Evolutionary conservation across 2,888 invertebrate genomes (phyloP), one percentile per base, ranked within the genome.

Genomic region (Torymus auratus): DNA sequence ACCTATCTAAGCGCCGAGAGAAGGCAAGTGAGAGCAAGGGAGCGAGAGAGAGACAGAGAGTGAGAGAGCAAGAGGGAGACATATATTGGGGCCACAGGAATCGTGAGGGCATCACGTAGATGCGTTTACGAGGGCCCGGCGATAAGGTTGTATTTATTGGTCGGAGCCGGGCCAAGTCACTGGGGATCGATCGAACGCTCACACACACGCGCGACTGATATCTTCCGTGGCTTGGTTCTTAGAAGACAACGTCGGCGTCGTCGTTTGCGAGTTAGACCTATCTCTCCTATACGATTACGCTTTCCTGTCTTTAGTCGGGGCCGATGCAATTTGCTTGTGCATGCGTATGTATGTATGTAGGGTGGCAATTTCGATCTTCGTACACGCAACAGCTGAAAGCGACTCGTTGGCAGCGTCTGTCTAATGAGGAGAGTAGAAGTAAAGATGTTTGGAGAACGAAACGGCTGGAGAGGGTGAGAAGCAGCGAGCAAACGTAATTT

Each of bases 101-200:
- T 20, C 50, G 64, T 20, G 65, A 13, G 28, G 41, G 23, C 52
- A 72, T 78, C 81, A 70, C 70, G 64, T 74, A 72, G 79, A 81
- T 83, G 78, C 83, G 65, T 83, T 83, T 83, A 81, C 78, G 76
- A 78, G 72, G n/a, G 28, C 11, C 17, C 71, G 41, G 41, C 75
- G 81, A 83, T 81, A 83, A 83, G 77, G 61, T 76, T 69, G 78
- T 77, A 76, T 82, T 81, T 83, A 80, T 82, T 83, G 78, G 68
- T 13, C 17, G 68, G 55, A 58, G 53, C 78, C 17, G 17, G 61
- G 80, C 65, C 70, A 68, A 83, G 72, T 72, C 82, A 78, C 79
- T 17, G 20, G 77, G 81, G 81, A 82, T 82, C 79, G 75, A 82
- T 82, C 73, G 62, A 74, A 13, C 28, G n/a, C 14, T 58, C 23